Evolutionary conservation across 1,140 invertebrate species (phyloP).

Genomic region (Cylas formicarius): DNA sequence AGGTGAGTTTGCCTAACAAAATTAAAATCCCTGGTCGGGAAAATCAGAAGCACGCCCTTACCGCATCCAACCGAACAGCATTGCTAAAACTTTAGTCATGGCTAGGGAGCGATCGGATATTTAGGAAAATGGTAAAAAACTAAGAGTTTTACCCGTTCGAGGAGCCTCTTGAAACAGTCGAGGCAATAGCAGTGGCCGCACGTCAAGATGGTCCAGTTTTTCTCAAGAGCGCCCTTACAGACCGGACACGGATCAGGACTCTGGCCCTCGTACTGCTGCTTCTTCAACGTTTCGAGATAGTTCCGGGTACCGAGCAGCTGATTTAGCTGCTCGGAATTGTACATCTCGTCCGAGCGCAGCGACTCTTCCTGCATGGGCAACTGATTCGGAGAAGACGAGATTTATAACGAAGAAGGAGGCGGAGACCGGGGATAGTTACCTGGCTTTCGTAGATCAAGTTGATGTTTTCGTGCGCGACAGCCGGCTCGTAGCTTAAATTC

Average conservation of each 20-base stretch:
- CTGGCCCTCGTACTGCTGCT: constrained; percentile 36
- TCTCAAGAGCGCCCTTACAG: constrained; percentile 51
- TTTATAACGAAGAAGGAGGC: neutral
- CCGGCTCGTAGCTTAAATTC: constrained; percentile 29
- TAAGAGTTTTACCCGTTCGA: constrained; percentile 28
- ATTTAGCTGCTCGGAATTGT: constrained; percentile 38
- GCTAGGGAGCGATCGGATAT: neutral
- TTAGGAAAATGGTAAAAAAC: constrained; percentile 1
- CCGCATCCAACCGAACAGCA: too few relatives aligned
- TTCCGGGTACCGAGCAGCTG: constrained; percentile 39
- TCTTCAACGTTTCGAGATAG: constrained; percentile 40
- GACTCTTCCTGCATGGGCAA: constrained; percentile 29
- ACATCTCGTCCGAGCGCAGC: constrained; percentile 33
- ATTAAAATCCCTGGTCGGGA: too few relatives aligned
- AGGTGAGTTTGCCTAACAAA: too few relatives aligned
- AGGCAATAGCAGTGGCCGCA: constrained; percentile 66
- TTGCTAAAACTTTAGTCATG: neutral
- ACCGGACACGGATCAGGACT: constrained; percentile 62
- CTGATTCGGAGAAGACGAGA: constrained; percentile 18
- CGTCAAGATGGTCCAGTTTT: constrained; percentile 58
- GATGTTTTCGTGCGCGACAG: constrained; percentile 40
- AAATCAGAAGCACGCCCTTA: too few relatives aligned
- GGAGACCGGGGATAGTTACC: constrained; percentile 32
- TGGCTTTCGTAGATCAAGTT: constrained; percentile 47
- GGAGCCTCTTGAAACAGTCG: constrained; percentile 49